Evolutionary conservation across 2,113 vertebrate species (phyloP).

Genomic region (Brachyhypopomus gauderio): DNA sequence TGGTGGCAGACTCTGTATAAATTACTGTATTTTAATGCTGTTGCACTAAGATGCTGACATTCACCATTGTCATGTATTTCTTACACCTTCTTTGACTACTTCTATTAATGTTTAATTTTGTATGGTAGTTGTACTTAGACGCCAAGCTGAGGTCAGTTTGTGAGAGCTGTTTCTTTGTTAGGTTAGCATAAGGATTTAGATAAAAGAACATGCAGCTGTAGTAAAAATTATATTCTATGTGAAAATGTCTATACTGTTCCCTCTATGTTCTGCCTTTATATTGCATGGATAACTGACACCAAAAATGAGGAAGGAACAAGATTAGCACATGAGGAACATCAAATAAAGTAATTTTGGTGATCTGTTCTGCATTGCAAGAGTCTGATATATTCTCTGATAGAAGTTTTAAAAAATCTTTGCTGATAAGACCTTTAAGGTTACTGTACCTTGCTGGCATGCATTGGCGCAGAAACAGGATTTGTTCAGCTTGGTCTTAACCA

Average conservation of each 20-base stretch:
- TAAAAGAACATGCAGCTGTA: too few species aligned
- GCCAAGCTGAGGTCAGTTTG: not conserved
- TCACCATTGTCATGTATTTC: not conserved
- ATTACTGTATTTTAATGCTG: not conserved
- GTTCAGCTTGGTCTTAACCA: not conserved
- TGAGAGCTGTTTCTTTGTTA: not conserved
- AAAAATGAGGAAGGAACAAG: not conserved
- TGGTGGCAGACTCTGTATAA: too few species aligned
- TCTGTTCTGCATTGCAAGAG: slow-evolving; percentile 12
- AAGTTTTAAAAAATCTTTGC: not conserved
- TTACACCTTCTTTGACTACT: not conserved
- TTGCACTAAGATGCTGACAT: not conserved
- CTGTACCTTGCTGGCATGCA: not conserved
- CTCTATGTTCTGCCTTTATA: not conserved
- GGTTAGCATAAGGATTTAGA: not conserved
- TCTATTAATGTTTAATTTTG: not conserved
- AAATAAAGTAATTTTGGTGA: slow-evolving; percentile 25
- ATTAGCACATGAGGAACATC: slow-evolving; percentile 4
- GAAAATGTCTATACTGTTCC: not conserved
- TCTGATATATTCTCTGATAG: slow-evolving; percentile 22
- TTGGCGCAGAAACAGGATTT: slow-evolving; percentile 10
- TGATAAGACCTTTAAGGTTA: not conserved
- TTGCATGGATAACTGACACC: not conserved
- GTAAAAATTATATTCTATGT: not conserved
- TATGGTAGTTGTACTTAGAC: not conserved